Conservation (phyloP, 2,113 vertebrate species). For the Haemorhous mexicanus region DNA sequence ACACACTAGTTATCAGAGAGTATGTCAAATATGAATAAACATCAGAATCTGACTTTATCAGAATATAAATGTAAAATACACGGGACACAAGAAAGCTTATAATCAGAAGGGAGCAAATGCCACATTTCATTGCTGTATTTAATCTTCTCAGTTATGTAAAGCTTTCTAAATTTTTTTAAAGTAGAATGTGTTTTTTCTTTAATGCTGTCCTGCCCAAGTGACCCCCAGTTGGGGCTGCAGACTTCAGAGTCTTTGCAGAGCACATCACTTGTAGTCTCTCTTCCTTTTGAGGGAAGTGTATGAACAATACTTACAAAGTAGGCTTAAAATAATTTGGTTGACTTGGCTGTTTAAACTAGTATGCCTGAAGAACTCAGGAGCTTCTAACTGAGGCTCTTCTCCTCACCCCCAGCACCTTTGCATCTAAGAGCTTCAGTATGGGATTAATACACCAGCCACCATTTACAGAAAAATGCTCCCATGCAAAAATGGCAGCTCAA, state of each 20-base stretch:
- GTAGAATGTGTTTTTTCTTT: background rate
- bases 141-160: background rate
- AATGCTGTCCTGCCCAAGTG: background rate
- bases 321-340: background rate
- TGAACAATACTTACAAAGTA: background rate
- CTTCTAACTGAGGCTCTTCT: background rate
- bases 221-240: background rate
- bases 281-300: background rate
- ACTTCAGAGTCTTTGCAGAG: background rate
- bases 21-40: background rate
- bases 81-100: rapidly evolving
- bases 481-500: background rate
- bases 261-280: rapidly evolving
- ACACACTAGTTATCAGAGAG: background rate
- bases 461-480: background rate
- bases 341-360: background rate
- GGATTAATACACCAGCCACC: background rate
- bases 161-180: background rate
- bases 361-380: background rate
- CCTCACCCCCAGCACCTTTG: background rate
- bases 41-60: background rate
- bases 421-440: background rate
- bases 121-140: background rate
- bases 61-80: background rate
- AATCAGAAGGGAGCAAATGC: background rate